Conservation (phyloP, 2,113 vertebrate species). For the Perca schrenkii region DNA sequence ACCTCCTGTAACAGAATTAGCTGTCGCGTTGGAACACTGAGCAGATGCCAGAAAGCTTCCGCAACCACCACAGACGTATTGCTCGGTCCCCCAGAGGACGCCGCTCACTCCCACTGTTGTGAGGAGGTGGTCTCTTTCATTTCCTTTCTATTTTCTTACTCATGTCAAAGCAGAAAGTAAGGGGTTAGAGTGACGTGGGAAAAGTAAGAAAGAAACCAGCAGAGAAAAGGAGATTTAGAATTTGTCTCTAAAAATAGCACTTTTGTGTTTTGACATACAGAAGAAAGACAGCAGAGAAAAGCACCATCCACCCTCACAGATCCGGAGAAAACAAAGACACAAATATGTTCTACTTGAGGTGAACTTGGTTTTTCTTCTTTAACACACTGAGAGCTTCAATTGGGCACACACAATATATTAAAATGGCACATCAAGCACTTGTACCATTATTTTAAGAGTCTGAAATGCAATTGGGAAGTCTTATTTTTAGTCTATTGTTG, state of each 20-base stretch:
- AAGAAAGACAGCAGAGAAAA: not conserved
- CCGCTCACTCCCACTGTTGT: constrained; percentile 39
- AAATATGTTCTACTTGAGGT: not conserved
- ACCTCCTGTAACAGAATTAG: constrained; percentile 59
- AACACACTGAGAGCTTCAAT: not conserved
- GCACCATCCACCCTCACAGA: not conserved
- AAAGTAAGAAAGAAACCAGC: not conserved
- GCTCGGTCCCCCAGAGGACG: constrained; percentile 20
- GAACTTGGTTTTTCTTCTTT: not conserved
- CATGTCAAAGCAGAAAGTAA: constrained; percentile 12
- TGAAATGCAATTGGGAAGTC: constrained; percentile 11
- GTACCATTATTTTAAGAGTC: not conserved
- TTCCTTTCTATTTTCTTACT: not conserved
- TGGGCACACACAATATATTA: not conserved
- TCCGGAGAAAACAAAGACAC: not conserved
- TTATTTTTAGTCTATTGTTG: constrained; percentile 8
- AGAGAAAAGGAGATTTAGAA: not conserved
- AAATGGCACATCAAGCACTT: constrained; percentile 5
- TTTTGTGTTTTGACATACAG: not conserved
- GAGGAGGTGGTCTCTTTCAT: constrained; percentile 55
- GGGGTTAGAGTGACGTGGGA: not conserved
- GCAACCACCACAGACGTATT: constrained; percentile 26
- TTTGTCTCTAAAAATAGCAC: not conserved
- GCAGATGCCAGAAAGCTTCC: constrained; percentile 50
- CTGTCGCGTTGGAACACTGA: constrained; percentile 43